phyloP scores from a whole-genome alignment of 2,113 vertebrate genomes.

The Phylloscopus trochilus region DNA sequence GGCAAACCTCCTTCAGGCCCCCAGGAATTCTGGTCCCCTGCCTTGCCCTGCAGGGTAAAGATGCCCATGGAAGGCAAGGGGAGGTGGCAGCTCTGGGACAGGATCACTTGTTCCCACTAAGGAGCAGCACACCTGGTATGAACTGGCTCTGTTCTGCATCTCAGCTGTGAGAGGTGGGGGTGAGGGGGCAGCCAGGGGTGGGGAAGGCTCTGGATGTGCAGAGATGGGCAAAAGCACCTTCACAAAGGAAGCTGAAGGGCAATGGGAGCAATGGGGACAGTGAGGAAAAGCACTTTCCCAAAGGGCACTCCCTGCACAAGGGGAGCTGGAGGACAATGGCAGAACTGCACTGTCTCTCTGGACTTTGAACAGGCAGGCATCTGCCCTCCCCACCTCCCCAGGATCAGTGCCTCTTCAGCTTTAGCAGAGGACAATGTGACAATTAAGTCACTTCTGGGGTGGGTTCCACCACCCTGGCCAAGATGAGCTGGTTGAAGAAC shows the following conservation, averaged over 20 bases:
- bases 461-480: background rate
- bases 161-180: rapidly evolving
- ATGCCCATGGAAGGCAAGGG: background rate
- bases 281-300: background rate
- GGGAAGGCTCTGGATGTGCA: background rate
- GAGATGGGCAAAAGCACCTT: background rate
- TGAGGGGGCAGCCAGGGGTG: background rate
- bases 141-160: background rate
- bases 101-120: background rate
- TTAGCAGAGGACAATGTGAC: background rate
- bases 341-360: background rate
- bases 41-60: rapidly evolving
- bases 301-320: background rate
- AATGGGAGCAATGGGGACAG: too few species aligned
- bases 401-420: background rate
- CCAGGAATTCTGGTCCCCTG: background rate
- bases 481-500: too few species aligned
- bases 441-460: background rate
- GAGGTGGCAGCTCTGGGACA: background rate
- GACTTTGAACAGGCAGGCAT: background rate
- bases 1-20: background rate
- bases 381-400: rapidly evolving
- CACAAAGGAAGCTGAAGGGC: too few species aligned
- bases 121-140: rapidly evolving
- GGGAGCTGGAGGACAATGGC: background rate